Evolutionary conservation across 2,888 invertebrate genomes (phyloP), one percentile per base, ranked within the genome.

Genomic region (Dynastes maya): DNA sequence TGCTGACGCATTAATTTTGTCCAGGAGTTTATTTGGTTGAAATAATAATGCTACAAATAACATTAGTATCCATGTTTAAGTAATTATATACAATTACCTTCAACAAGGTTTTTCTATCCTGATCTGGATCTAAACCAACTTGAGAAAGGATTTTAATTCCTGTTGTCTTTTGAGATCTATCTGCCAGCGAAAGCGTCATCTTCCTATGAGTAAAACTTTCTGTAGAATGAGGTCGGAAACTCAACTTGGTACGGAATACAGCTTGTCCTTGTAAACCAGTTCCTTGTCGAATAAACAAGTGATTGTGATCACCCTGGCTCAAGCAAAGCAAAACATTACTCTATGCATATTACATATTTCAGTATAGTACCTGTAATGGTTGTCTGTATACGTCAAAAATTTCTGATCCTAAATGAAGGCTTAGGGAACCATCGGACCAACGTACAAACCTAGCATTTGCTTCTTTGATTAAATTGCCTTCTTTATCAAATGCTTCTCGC

Each of bases 401-500:
- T 91, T 99, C 99, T 49, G 96, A 95, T 32, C 99, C 99, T 78
- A 99, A 92, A 88, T 99, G 98, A 45, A 99, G 90, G 13, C 98
- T 98, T 93, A 98, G 95, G 83, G 97, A 98, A 37, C 99, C 99
- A 88, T 99, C 99, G 0, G 98, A 98, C 99, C 99, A 99, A 81
- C 95, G 93, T 0, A 99, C 97, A 86, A 98, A 94, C 74, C 98
- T 92, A 0, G 98, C 96, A 90, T 99, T 99, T 64, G 98, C 98
- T 88, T 99, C 97, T 85, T 95, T 95, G 1, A 94, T 89, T 13
- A 95, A 91, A 84, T 95, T 94, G 29, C 96, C 97, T 77, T 95
- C 93, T 80, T 95, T 93, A 86, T 96, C 95, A 88, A 96, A 94
- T 9, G 90, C 91, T 16, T 96, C 95, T 53, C 97, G 92, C 99